Percentiles rank a stretch among this genome's conserved stretches.
Conservation (phyloP, 2,113 vertebrate species). For the Callorhinus ursinus region DNA sequence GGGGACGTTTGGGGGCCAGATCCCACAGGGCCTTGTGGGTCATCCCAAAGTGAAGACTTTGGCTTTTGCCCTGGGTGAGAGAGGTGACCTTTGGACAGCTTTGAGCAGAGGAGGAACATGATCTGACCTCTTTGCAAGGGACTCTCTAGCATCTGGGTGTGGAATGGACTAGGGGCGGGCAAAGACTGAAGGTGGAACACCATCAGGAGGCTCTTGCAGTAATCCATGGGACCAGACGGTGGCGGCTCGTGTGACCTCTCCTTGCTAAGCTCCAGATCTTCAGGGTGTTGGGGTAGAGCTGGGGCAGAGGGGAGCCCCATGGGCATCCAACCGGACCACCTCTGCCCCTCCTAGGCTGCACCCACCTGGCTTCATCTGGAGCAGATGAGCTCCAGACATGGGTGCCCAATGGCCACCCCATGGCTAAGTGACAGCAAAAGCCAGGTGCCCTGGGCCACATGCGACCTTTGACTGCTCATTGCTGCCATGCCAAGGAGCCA, state of each 20-base stretch:
- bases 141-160: not conserved
- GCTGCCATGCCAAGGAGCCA: not conserved
- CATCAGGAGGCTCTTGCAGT: not conserved
- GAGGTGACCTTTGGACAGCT: not conserved
- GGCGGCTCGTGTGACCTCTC: not conserved
- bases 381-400: not conserved
- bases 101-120: not conserved
- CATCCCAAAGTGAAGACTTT: not conserved
- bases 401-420: not conserved
- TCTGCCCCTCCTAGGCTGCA: not conserved
- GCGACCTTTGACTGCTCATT: not conserved
- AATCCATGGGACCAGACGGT: not conserved
- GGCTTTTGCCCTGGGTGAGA: not conserved
- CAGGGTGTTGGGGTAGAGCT: not conserved
- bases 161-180: not conserved
- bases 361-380: not conserved
- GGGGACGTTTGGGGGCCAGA: not conserved
- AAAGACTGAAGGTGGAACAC: not conserved
- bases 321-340: not conserved
- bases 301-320: not conserved
- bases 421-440: not conserved
- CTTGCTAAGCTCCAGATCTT: slow-evolving; percentile 3
- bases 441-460: not conserved
- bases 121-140: not conserved
- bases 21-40: not conserved